Evolutionary conservation across 2,113 vertebrate genomes (phyloP).

Genomic region (Zapornia atra): DNA sequence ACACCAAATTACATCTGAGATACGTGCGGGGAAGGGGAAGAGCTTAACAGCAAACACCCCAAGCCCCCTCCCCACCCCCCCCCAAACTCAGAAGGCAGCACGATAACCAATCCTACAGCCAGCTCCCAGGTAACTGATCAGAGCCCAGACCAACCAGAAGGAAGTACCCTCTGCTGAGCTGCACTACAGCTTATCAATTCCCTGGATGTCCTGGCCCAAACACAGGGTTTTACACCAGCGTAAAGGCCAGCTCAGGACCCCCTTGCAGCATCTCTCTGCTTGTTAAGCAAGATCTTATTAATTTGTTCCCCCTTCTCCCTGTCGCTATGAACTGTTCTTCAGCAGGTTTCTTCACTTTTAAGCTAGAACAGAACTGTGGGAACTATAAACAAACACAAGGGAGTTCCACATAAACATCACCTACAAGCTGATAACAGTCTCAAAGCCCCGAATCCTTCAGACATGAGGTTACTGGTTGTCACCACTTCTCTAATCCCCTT

Average conservation of each 20-base stretch:
- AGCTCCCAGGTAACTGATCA: not conserved
- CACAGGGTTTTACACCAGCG: rapidly evolving
- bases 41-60: not conserved
- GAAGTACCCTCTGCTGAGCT: not conserved
- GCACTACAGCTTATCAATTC: not conserved
- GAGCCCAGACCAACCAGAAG: not conserved
- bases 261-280: not conserved
- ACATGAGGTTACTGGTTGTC: not conserved
- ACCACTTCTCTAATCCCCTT: not conserved
- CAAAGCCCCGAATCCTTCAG: not conserved
- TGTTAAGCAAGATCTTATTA: not conserved
- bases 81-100: not conserved
- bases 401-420: not conserved
- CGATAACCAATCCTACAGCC: not conserved
- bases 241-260: not conserved
- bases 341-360: not conserved
- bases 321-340: not conserved
- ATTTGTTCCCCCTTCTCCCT: not conserved
- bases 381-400: not conserved
- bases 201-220: not conserved
- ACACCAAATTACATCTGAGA: not conserved
- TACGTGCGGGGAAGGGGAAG: not conserved
- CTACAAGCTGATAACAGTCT: not conserved
- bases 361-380: not conserved
- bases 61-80: too few relatives aligned